Percentiles rank a stretch among this genome's conserved stretches.
Evolutionary conservation across 1,140 invertebrate genomes (phyloP).

Genomic region (Aphelenchoides besseyi): DNA sequence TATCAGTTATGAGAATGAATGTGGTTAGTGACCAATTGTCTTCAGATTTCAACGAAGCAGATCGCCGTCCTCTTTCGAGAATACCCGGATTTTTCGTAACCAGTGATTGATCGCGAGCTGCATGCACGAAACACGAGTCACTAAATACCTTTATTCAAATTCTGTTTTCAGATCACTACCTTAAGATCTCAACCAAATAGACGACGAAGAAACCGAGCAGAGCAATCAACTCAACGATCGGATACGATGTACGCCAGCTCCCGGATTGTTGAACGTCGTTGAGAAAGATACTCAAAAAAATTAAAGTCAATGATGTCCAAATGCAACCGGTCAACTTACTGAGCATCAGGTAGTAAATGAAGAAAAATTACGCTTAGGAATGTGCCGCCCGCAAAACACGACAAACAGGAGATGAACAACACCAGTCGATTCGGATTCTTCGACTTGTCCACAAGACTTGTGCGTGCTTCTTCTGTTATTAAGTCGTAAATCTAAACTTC

Average conservation of each 20-base stretch:
- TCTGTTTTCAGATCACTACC: constrained; percentile 18
- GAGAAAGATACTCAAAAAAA: constrained; percentile 16
- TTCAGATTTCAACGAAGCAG: constrained; percentile 1
- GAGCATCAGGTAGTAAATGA: constrained; percentile 28
- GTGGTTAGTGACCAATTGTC: constrained; percentile 21
- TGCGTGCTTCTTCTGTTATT: background rate
- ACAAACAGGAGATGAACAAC: constrained; percentile 26
- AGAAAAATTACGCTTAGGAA: constrained; percentile 31
- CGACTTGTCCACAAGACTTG: background rate
- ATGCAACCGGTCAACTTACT: constrained; percentile 6
- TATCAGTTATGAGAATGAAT: constrained; percentile 2
- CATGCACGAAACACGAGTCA: constrained; percentile 5
- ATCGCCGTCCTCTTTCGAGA: constrained; percentile 13
- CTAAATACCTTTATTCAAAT: constrained; percentile 10
- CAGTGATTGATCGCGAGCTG: constrained; percentile 20
- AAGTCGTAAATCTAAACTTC: background rate
- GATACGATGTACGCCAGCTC: constrained; percentile 11
- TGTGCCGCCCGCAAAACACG: constrained; percentile 31
- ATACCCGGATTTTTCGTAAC: constrained; percentile 26
- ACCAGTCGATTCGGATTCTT: background rate
- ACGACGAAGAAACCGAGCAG: constrained; percentile 29
- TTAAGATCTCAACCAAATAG: constrained; percentile 27
- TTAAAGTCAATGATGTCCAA: background rate
- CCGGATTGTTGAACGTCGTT: constrained; percentile 15
- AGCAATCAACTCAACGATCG: constrained; percentile 28